These are phyloP conservation scores for Otus sunia DNA, from an alignment of 2,113 vertebrate species.

Conservation along the genomic window DNA sequence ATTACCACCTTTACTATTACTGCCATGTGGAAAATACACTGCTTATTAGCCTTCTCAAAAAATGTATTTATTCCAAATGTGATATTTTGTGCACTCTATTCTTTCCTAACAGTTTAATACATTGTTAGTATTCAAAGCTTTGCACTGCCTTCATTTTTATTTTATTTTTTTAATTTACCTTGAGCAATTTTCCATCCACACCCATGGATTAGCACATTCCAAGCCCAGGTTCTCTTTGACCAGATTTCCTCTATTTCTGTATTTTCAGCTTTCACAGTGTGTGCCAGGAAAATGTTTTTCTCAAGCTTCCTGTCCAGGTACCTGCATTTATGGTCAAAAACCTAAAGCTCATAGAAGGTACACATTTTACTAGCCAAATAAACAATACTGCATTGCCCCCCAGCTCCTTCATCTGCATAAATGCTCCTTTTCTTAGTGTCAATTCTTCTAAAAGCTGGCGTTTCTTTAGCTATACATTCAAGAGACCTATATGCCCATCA, in stretches of 20 bases:
- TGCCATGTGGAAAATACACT: neutral
- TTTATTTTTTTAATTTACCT: neutral
- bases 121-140: neutral
- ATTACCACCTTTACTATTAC: neutral
- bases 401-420: neutral
- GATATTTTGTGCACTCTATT: neutral
- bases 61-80: neutral
- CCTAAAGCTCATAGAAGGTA: neutral
- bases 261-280: neutral
- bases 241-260: neutral
- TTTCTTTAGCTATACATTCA: neutral
- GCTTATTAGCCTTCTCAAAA: constrained; percentile 19
- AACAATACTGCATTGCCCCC: neutral
- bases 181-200: neutral
- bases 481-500: neutral
- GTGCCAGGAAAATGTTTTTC: neutral
- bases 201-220: neutral
- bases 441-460: neutral
- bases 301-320: neutral
- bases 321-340: neutral
- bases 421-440: neutral
- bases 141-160: neutral
- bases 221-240: neutral
- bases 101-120: neutral
- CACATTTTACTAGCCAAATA: neutral